These are phyloP conservation scores for Fukomys damarensis DNA, from an alignment of 2,113 vertebrate genomes.

Conservation along the genomic window DNA sequence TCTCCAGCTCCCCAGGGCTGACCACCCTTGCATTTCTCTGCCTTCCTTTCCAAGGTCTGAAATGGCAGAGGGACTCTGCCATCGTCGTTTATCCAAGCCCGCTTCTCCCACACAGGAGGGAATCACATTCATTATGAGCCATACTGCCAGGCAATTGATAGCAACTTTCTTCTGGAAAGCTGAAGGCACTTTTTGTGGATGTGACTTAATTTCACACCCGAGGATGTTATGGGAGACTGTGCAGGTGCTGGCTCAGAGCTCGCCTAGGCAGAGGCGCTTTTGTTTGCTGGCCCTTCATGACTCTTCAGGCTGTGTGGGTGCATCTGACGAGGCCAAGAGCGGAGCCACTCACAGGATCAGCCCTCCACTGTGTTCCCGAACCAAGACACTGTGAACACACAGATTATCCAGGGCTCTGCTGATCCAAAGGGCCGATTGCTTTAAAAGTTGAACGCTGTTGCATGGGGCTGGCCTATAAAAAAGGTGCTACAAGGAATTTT, in stretches of 20 bases:
- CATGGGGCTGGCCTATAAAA: constrained; percentile 55
- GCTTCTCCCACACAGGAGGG: not conserved
- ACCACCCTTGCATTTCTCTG: not conserved
- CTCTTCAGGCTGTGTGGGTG: constrained; percentile 11
- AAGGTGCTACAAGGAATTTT: constrained; percentile 68
- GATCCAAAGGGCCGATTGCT: constrained; percentile 30
- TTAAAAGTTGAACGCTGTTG: constrained; percentile 64
- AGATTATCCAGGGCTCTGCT: constrained; percentile 18
- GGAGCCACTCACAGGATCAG: not conserved
- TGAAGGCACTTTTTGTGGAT: constrained; percentile 36
- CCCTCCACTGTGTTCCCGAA: not conserved
- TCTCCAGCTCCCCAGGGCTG: not conserved
- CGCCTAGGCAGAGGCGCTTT: not conserved
- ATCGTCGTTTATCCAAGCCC: not conserved
- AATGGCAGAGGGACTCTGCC: not conserved
- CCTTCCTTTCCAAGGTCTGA: not conserved
- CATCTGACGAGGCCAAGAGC: constrained; percentile 40
- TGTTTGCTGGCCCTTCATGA: constrained; percentile 48
- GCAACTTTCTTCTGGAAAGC: constrained; percentile 33
- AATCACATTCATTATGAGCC: constrained; percentile 1
- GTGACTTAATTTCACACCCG: constrained; percentile 57
- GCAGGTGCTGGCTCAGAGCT: constrained; percentile 60
- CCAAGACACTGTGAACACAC: constrained; percentile 50
- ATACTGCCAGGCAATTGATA: not conserved
- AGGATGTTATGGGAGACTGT: constrained; percentile 37